Percentiles rank a stretch among this genome's conserved stretches.
These are phyloP conservation scores for Tupaia tana DNA, from an alignment of 2,113 vertebrate genomes.

Conservation along the genomic window DNA sequence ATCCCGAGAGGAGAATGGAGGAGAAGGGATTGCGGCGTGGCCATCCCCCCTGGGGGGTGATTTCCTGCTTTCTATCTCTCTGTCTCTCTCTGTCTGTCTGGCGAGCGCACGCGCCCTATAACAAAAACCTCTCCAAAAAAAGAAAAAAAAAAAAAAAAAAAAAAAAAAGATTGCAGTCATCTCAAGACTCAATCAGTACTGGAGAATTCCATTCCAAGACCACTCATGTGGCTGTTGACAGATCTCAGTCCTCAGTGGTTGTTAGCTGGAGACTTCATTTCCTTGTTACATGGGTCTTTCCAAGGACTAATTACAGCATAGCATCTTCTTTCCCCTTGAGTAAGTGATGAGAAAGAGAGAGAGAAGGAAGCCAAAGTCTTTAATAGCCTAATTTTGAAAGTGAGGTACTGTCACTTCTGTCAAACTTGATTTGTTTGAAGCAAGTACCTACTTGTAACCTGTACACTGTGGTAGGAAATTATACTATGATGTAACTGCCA, in stretches of 20 bases:
- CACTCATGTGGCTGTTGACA: not conserved
- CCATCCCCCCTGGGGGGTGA: too few species aligned
- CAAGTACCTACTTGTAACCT: not conserved
- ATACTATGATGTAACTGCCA: not conserved
- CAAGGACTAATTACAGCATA: not conserved
- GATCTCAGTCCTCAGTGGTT: not conserved
- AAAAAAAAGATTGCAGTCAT: not conserved
- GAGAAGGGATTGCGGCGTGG: too few species aligned
- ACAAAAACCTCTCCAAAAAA: too few species aligned
- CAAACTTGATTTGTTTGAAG: not conserved
- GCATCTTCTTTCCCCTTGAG: not conserved
- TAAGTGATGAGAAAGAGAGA: not conserved
- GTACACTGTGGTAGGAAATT: not conserved
- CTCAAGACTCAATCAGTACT: not conserved
- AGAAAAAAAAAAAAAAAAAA: too few species aligned
- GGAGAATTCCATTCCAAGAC: not conserved
- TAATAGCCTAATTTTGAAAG: slow-evolving; percentile 30
- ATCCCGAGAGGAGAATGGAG: too few species aligned
- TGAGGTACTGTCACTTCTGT: not conserved
- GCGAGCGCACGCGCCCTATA: too few species aligned
- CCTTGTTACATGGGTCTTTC: not conserved
- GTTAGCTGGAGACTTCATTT: not conserved
- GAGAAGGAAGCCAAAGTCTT: not conserved
- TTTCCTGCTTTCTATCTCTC: too few species aligned
- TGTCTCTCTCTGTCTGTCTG: too few species aligned